These are phyloP conservation scores for Paramacrobiotus metropolitanus DNA, from an alignment of 1,140 invertebrate genomes.

Conservation along the genomic window DNA sequence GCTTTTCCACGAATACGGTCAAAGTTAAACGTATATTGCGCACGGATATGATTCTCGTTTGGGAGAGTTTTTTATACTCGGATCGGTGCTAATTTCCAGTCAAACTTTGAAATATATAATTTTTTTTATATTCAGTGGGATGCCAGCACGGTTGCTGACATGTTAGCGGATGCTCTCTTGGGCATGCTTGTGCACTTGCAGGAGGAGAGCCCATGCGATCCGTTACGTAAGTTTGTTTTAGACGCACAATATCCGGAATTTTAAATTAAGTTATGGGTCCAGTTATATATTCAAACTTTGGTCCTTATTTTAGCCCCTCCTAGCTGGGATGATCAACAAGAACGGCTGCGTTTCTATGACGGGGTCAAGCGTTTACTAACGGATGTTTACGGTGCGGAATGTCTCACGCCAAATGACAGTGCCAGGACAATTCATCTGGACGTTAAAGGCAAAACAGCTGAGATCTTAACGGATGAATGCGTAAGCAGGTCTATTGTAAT, in stretches of 20 bases:
- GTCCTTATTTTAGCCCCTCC: neutral
- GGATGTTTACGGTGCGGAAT: slow-evolving; percentile 65
- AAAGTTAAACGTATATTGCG: no score
- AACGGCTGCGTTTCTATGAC: neutral
- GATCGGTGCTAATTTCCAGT: no score
- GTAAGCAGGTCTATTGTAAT: no score
- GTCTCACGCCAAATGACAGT: slow-evolving; percentile 79
- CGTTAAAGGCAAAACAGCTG: slow-evolving; percentile 56
- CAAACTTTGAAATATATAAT: no score
- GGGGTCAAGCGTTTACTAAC: neutral
- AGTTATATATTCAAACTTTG: no score
- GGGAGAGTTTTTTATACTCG: no score
- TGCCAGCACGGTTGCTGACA: slow-evolving; percentile 80
- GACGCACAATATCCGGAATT: no score
- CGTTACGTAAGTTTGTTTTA: slow-evolving; percentile 3
- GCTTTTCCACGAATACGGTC: no score
- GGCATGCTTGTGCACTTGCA: slow-evolving; percentile 57
- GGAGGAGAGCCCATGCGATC: neutral
- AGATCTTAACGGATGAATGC: slow-evolving; percentile 28
- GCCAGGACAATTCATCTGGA: slow-evolving; percentile 62
- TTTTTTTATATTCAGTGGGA: slow-evolving; percentile 49
- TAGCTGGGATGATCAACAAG: neutral
- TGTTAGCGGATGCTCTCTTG: slow-evolving; percentile 86
- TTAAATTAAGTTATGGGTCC: no score
- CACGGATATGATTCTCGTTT: no score